phyloP scores from a whole-genome alignment of 2,797 vertebrate genomes.

The Hyperoplus lanceolatus region DNA sequence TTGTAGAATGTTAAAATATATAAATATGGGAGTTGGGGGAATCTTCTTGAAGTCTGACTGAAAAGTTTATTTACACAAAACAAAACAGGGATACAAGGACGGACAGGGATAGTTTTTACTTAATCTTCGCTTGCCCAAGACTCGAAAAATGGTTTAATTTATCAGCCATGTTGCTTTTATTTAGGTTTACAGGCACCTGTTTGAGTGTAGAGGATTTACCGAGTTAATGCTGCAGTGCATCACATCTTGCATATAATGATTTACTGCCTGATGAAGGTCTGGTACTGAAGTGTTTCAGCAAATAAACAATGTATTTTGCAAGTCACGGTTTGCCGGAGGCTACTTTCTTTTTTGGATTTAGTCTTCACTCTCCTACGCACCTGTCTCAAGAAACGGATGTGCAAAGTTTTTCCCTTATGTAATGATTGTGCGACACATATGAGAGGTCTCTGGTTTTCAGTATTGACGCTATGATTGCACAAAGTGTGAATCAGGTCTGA shows the following conservation, averaged over 20 bases:
- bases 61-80: conserved; percentile 68
- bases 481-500: conserved; percentile 13
- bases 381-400: too few species aligned
- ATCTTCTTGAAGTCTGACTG: not conserved
- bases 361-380: too few species aligned
- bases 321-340: too few species aligned
- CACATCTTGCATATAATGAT: not conserved
- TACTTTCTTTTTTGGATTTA: too few species aligned
- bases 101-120: not conserved
- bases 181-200: not conserved
- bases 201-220: not conserved
- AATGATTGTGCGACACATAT: not conserved
- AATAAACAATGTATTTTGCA: too few species aligned
- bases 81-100: conserved; percentile 34
- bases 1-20: conserved; percentile 65
- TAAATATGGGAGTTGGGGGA: conserved; percentile 66
- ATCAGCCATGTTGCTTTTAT: not conserved
- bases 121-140: not conserved
- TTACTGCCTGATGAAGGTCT: not conserved
- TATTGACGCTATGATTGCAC: not conserved
- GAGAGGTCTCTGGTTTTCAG: not conserved
- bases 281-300: too few species aligned
- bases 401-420: too few species aligned
- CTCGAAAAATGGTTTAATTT: not conserved
- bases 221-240: not conserved